These are phyloP conservation scores for Alloplasta piceator DNA, from an alignment of 2,888 invertebrate species.

Conservation along the genomic window DNA sequence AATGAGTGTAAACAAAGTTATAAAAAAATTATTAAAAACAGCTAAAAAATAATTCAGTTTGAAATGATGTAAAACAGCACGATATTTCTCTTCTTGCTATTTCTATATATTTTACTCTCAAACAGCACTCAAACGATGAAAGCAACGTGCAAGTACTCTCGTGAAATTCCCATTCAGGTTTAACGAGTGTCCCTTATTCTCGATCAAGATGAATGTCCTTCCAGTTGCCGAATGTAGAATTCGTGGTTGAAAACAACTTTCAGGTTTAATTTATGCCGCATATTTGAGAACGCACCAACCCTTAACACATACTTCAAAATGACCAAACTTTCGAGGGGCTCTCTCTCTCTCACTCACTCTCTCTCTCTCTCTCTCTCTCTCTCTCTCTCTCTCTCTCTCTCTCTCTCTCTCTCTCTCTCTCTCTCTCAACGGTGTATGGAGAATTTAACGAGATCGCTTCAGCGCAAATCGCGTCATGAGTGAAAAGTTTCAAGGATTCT, in stretches of 20 bases:
- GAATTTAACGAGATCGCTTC: conserved; percentile 32
- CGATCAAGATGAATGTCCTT: conserved; percentile 33
- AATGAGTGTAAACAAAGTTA: too few species aligned
- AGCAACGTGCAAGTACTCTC: conserved; percentile 36
- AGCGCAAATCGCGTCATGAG: background rate
- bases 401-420: background rate
- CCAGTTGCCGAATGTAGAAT: conserved; percentile 17
- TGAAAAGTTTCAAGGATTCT: conserved; percentile 15
- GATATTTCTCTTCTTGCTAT: too few species aligned
- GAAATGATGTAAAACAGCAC: too few species aligned
- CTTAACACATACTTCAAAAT: conserved; percentile 29
- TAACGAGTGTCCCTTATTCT: conserved; percentile 61
- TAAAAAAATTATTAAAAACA: too few species aligned
- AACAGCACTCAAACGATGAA: conserved; percentile 6
- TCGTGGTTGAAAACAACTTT: conserved; percentile 22
- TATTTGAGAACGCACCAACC: conserved; percentile 22
- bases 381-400: background rate
- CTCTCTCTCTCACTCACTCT: background rate
- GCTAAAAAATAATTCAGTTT: too few species aligned
- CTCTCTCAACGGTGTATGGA: conserved; percentile 4
- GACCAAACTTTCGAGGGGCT: conserved; percentile 34
- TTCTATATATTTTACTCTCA: too few species aligned
- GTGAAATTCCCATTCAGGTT: conserved; percentile 41
- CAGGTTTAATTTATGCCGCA: conserved; percentile 38
- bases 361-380: background rate